Evolutionary conservation across 2,888 invertebrate genomes (phyloP).

Genomic region (Pyrgus malvae): DNA sequence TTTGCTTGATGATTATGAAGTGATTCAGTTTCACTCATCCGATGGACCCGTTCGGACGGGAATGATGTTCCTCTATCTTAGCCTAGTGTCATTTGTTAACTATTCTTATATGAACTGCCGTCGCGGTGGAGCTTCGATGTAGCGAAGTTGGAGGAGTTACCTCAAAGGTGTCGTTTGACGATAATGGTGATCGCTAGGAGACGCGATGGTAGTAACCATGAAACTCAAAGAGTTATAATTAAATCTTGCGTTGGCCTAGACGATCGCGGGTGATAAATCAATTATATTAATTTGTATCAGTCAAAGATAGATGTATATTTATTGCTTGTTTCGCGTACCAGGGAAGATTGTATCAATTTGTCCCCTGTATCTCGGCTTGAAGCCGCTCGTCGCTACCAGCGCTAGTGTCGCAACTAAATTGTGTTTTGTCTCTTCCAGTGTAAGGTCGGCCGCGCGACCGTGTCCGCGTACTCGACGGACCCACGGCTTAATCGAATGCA

Average conservation of each 20-base stretch:
- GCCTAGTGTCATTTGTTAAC: constrained; percentile 48
- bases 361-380: neutral
- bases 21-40: constrained; percentile 17
- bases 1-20: neutral
- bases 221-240: neutral
- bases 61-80: constrained; percentile 17
- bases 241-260: no score
- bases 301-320: neutral
- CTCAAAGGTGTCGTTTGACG: constrained; percentile 2
- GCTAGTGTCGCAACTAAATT: constrained; percentile 21
- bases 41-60: no score
- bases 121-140: neutral
- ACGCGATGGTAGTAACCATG: neutral
- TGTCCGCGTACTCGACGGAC: constrained; percentile 35
- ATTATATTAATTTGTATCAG: neutral
- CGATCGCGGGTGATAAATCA: neutral
- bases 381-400: neutral
- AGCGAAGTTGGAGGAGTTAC: neutral
- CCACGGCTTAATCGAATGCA: constrained; percentile 52
- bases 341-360: constrained; percentile 17
- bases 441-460: constrained; percentile 44
- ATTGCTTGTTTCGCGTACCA: neutral
- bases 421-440: constrained; percentile 59
- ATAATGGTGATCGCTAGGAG: neutral
- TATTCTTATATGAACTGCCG: constrained; percentile 64